Base-by-base conservation (phyloP, 2,888 invertebrate genomes). In the Lycophotia porphyrea region DNA sequence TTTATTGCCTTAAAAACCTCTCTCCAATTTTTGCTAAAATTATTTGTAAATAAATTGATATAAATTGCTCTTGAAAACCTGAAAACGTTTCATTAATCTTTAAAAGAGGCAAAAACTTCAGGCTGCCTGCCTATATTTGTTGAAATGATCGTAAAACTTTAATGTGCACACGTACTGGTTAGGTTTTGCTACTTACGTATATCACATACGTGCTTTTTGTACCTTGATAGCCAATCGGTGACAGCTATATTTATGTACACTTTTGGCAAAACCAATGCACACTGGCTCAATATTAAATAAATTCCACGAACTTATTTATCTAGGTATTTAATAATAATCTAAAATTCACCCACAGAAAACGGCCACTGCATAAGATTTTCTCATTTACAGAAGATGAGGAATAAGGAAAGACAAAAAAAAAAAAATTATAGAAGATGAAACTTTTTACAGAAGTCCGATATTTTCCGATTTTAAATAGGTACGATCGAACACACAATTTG, bases 81-180 rank as follows among this genome's bases (percentile, higher is more conserved):
- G 71, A 61, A 81, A 81, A 63, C 18, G n/a, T 69, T 71, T 71
- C 65, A 69, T 69, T 69, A 69, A 81, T 76, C 39, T 27, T 47
- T 71, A 49, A 64, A 71, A 13, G 7, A 74, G 21, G 64, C 21
- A 55, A 69, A 60, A 55, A 74, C 31, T 31, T n/a, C 21, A 49
- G 24, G 34, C 24, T 34, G 18, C 18, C 13, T 34, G 18, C 18
- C 13, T 67, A 27, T 52, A 66, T 75, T 52, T 74, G 61, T 74
- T 63, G 55, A 71, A 71, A 66, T 58, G 42, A 61, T 61, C 49
- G 47, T 82, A 80, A 80, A 80, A 84, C 42, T 71, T 71, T 80
- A 47, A 82, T 84, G 61, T 61, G n/a, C 39, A 67, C 70, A 77
- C 47, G 80, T 80, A 42, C 66, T 31, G 27, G 55, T 7, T 34